Evolutionary conservation across 2,113 vertebrate species (phyloP), one percentile per base, ranked within the genome.

Genomic region (Choloepus hoffmanni): DNA sequence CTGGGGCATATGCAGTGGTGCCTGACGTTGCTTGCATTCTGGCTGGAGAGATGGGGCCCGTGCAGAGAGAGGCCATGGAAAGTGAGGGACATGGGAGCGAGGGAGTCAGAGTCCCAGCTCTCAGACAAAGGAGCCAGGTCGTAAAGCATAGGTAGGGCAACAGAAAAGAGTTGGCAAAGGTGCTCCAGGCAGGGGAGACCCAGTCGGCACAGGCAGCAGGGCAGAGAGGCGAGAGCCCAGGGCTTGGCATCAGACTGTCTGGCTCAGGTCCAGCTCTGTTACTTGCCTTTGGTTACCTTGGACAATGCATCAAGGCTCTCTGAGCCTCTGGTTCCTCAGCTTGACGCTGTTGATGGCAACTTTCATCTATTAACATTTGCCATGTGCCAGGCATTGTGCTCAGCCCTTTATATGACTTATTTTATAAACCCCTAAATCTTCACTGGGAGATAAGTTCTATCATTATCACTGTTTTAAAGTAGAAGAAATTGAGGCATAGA

Each of bases 1-100:
- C 36, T 0, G 14, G 13, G 9, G 16, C 30, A 26, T 3, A 23
- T 2, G 48, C 36, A 1, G 11, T 16, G 7, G 62, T 7, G 13
- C 62, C 63, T 72, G 36, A 23, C 40, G 53, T 60, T 8, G 23
- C 50, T 26, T 21, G 78, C 18, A 2, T 72, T 28, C 43, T 30
- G 36, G 11, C 68, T 28, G 45, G 43, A 40, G 43, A 26, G 55
- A 21, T 11, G 43, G 28, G 68, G 28, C 23, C 2, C 0, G 12
- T 36, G 45, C 19, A 7, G 23, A 24, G 8, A 43, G 18, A 48
- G 53, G 40, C 89, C 65, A 5, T 2, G 3, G 85, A 24, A 55
- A 11, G 28, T 45, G 53, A 45, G 53, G 50, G 55, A 19, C n/a
- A 33, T 1, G 63, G 40, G 21, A 11, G 18, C 11, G 62, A 43